These are phyloP conservation scores for Callithrix jacchus DNA, from an alignment of 2,113 vertebrate species.

Conservation along the genomic window DNA sequence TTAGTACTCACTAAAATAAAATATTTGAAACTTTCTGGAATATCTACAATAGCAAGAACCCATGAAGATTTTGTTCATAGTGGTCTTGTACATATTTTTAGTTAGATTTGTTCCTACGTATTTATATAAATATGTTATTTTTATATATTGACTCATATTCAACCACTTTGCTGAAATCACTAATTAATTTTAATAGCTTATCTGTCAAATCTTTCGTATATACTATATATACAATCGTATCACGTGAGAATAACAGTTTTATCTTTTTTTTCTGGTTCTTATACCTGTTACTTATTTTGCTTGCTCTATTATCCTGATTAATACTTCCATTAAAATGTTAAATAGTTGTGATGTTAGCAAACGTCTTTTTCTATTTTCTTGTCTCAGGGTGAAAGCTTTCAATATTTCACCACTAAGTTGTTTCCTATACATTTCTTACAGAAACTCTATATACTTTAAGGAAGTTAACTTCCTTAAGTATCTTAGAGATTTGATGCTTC, in stretches of 20 bases:
- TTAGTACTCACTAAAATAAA: neutral
- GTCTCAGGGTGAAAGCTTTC: neutral
- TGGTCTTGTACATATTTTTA: neutral
- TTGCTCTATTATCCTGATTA: neutral
- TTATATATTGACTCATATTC: neutral
- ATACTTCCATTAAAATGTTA: neutral
- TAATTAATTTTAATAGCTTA: neutral
- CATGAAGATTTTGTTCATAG: neutral
- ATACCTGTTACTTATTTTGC: neutral
- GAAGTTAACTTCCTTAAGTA: neutral
- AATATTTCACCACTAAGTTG: neutral
- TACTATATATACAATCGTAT: neutral
- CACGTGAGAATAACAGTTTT: neutral
- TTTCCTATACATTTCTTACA: neutral
- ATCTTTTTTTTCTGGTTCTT: neutral
- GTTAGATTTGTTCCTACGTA: neutral
- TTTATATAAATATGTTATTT: neutral
- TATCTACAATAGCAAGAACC: neutral
- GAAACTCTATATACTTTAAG: neutral
- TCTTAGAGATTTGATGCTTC: neutral
- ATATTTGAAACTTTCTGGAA: neutral
- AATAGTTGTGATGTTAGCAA: neutral
- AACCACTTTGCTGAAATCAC: slow-evolving; percentile 8
- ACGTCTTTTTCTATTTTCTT: neutral
- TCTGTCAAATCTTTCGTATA: neutral